Conservation (phyloP, 2,888 invertebrate species). For the Nezara viridula region DNA sequence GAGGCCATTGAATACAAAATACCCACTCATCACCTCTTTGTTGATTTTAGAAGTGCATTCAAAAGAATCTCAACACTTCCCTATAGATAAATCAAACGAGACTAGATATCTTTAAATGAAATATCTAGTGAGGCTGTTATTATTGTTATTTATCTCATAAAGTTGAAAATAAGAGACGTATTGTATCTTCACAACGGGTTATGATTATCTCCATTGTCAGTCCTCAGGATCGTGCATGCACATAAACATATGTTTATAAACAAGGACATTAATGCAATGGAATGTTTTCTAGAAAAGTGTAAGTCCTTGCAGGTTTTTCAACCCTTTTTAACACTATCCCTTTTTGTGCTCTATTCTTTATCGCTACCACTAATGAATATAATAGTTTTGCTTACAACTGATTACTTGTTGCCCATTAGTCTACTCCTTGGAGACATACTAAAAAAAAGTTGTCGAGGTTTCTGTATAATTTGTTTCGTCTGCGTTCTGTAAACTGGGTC, state of each 20-base stretch:
- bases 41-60: not conserved
- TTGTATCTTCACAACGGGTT: not conserved
- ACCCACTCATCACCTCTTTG: not conserved
- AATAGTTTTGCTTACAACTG: too few species aligned
- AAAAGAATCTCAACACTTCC: not conserved
- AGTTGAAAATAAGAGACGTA: not conserved
- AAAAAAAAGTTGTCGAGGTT: too few species aligned
- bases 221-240: not conserved
- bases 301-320: too few species aligned
- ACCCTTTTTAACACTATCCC: too few species aligned
- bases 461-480: too few species aligned
- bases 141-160: not conserved
- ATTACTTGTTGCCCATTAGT: too few species aligned
- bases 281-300: not conserved
- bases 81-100: not conserved
- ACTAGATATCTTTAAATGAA: not conserved
- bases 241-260: not conserved
- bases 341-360: too few species aligned
- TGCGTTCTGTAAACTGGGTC: too few species aligned
- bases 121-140: not conserved
- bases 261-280: not conserved
- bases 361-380: not conserved
- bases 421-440: not conserved
- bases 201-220: not conserved
- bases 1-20: not conserved